A percentile compares a stretch with the other conserved stretches of the same genome.
Conservation (phyloP, 2,797 vertebrate species). For the Thalassophryne amazonica region DNA sequence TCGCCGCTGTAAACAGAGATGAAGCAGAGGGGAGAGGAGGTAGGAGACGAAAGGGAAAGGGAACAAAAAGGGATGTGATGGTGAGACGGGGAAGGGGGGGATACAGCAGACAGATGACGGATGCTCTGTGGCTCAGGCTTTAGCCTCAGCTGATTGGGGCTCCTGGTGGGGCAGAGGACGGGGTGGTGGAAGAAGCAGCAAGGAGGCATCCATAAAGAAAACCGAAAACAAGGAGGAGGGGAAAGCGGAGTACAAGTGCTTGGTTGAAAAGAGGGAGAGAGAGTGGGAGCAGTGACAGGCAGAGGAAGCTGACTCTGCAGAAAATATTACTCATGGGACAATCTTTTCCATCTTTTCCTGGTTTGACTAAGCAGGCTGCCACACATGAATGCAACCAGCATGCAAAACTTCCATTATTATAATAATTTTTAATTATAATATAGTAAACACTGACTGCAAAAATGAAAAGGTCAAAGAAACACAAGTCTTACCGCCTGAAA, state of each 20-base stretch:
- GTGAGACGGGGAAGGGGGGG: conserved; percentile 11
- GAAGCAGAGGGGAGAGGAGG: conserved; percentile 3
- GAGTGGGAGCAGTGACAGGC: conserved; percentile 17
- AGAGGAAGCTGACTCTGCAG: conserved; percentile 68
- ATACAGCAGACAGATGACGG: conserved; percentile 61
- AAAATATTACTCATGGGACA: conserved; percentile 52
- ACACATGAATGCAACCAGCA: too few relatives aligned
- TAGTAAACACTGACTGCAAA: too few relatives aligned
- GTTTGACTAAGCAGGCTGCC: conserved; percentile 29
- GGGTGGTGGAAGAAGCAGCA: neutral
- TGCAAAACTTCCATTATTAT: too few relatives aligned
- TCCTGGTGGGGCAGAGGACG: conserved; percentile 15
- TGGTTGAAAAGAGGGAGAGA: conserved; percentile 10
- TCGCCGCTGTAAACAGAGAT: conserved; percentile 19
- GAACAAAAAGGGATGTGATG: conserved; percentile 11
- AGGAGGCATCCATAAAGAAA: neutral
- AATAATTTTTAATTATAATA: too few relatives aligned
- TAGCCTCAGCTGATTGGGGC: conserved; percentile 39
- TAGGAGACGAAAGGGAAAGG: conserved; percentile 13
- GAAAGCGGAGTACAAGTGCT: conserved; percentile 40
- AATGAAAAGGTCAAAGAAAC: too few relatives aligned
- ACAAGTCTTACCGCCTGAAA: too few relatives aligned
- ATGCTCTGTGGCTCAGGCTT: conserved; percentile 57
- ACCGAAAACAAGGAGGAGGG: conserved; percentile 31
- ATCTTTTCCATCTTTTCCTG: conserved; percentile 45